These are phyloP conservation scores for Aricia agestis DNA, from an alignment of 1,140 invertebrate genomes.

Conservation along the genomic window DNA sequence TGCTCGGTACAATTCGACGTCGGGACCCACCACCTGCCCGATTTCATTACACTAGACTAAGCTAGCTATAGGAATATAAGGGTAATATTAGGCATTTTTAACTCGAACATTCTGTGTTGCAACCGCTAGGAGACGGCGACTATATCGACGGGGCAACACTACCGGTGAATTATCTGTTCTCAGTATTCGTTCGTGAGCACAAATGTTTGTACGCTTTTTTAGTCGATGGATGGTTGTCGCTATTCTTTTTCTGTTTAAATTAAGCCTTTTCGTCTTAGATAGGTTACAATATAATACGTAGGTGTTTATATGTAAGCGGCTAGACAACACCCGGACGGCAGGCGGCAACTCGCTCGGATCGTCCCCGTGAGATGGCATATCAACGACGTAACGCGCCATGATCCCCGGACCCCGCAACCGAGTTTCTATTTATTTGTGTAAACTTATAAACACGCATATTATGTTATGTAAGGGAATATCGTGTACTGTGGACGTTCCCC, in stretches of 20 bases:
- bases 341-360: conserved; percentile 12
- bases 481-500: conserved; percentile 39
- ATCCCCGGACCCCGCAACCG: conserved; percentile 23
- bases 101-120: conserved; percentile 66
- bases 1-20: neutral
- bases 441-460: conserved; percentile 19
- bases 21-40: conserved; percentile 31
- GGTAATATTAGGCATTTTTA: conserved; percentile 61
- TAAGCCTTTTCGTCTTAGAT: conserved; percentile 65
- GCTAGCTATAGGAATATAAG: conserved; percentile 60
- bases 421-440: conserved; percentile 22
- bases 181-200: conserved; percentile 56
- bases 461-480: conserved; percentile 17
- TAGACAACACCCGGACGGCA: conserved; percentile 12
- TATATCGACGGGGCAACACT: conserved; percentile 43
- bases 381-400: conserved; percentile 21
- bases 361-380: conserved; percentile 26
- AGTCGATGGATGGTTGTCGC: conserved; percentile 57
- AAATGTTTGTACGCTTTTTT: conserved; percentile 44
- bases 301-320: conserved; percentile 60
- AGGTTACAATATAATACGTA: conserved; percentile 64
- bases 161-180: conserved; percentile 33
- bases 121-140: conserved; percentile 39
- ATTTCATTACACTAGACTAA: conserved; percentile 57
- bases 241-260: conserved; percentile 44